Evolutionary conservation across 2,888 invertebrate species (phyloP), one percentile per base, ranked within the genome.

Genomic region (Cryptops parisi): DNA sequence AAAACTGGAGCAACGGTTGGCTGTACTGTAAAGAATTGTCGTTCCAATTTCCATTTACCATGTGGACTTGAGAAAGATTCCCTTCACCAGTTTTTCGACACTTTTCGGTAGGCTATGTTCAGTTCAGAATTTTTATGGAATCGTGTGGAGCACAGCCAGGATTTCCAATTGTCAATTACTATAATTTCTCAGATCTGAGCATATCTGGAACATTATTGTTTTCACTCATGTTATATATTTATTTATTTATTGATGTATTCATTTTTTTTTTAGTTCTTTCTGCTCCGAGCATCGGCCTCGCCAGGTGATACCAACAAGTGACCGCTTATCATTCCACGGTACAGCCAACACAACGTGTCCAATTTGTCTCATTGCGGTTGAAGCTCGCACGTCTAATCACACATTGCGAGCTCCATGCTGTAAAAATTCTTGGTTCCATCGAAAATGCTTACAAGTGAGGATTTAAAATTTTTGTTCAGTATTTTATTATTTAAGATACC

Each of bases 321-420:
- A 69, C 68, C 52, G 58, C 60, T 2, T 58, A 47, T 46, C 47
- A 44, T 33, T 58, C 63, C 15, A 62, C 64, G 15, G 63, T 2
- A 22, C 39, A 21, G 39, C 64, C 1, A 64, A 64, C 40, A 59
- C 66, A 38, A 59, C 64, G 0, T 87, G 87, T 62, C 73, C 75
- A 9, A 84, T 87, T 47, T 88, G 87, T 65, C 79, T 79, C 58
- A 79, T 78, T 1, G 59, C 61, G 0, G 75, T 82, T 2, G 64
- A 71, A 0, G 70, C 72, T 0, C 70, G 69, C 25, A n/a, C 47
- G 21, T 21, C 22, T 12, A 15, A 44, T 54, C 26, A 70, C 1
- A 77, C 79, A 0, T 70, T 87, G 23, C 78, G 79, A 74, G 78
- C 84, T 0, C 80, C 83, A 0, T 88, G 88, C 67, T 88, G 88